Evolutionary conservation across 2,888 invertebrate species (phyloP).

Genomic region (Syritta pipiens): DNA sequence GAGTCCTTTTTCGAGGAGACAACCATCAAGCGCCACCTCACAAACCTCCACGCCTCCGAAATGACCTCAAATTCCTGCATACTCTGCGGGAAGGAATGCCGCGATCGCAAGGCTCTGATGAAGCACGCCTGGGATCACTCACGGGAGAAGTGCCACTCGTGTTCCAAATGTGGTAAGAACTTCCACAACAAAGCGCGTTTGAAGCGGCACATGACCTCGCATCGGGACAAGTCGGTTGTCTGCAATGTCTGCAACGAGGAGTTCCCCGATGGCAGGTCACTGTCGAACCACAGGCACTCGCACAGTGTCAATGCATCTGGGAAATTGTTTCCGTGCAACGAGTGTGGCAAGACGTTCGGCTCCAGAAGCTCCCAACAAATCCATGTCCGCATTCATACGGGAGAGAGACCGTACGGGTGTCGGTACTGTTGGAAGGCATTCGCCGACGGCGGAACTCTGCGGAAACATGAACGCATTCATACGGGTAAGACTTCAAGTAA

Average conservation of each 20-base stretch:
- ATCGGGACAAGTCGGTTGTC: conserved; percentile 85
- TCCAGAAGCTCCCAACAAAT: conserved; percentile 92
- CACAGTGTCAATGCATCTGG: conserved; percentile 80
- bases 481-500: conserved; percentile 81
- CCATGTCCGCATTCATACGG: conserved; percentile 91
- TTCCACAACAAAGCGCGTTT: conserved; percentile 85
- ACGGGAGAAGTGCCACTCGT: conserved; percentile 83
- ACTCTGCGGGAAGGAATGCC: conserved; percentile 85
- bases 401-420: conserved; percentile 90
- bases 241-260: conserved; percentile 86
- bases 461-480: conserved; percentile 92
- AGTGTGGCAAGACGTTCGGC: conserved; percentile 92
- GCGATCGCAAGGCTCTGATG: conserved; percentile 83
- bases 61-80: conserved; percentile 84
- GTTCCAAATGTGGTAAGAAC: conserved; percentile 85
- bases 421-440: conserved; percentile 94
- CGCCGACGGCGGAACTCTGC: conserved; percentile 90
- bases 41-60: conserved; percentile 82
- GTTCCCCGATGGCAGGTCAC: conserved; percentile 85
- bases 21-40: conserved; percentile 83
- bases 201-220: conserved; percentile 85
- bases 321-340: conserved; percentile 88
- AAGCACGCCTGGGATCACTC: conserved; percentile 87
- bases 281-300: conserved; percentile 86
- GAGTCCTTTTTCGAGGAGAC: conserved; percentile 83